Evolutionary conservation across 2,797 vertebrate species (phyloP).

Genomic region (Scomberomorus guttatus): DNA sequence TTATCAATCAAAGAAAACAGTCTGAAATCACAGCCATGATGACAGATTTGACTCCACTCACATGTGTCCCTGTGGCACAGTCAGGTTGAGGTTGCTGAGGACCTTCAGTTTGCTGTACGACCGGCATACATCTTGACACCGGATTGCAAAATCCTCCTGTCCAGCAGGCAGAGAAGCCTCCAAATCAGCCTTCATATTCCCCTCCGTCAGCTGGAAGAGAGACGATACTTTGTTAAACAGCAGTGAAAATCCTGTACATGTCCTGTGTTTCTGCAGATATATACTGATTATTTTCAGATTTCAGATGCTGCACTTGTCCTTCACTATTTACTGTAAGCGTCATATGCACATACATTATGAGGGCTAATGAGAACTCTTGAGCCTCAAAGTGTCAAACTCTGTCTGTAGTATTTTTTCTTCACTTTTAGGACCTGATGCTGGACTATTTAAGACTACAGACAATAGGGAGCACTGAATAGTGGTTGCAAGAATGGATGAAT

Average conservation of each 20-base stretch:
- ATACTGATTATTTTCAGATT: too few relatives aligned
- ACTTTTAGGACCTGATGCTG: background rate
- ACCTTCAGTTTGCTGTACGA: constrained; percentile 87
- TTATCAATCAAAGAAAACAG: background rate
- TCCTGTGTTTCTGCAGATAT: too few relatives aligned
- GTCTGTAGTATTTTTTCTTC: background rate
- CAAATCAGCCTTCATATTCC: constrained; percentile 77
- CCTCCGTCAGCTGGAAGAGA: constrained; percentile 56
- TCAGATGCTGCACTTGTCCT: background rate
- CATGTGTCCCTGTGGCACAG: constrained; percentile 88
- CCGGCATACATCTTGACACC: constrained; percentile 83
- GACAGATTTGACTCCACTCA: constrained; percentile 68
- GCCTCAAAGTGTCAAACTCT: background rate
- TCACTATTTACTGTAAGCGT: background rate
- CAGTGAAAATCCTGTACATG: too few relatives aligned
- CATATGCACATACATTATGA: background rate
- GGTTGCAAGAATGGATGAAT: background rate
- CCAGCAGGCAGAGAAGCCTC: constrained; percentile 69
- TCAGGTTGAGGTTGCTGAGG: constrained; percentile 84
- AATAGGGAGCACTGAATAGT: background rate
- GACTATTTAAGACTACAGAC: background rate
- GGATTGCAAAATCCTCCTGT: constrained; percentile 72
- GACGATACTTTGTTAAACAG: background rate
- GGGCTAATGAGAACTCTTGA: too few relatives aligned
- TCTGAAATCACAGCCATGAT: background rate